These are phyloP conservation scores for Pocillopora grandis DNA, from an alignment of 92 coral and sea anemone genomes.

Conservation along the genomic window DNA sequence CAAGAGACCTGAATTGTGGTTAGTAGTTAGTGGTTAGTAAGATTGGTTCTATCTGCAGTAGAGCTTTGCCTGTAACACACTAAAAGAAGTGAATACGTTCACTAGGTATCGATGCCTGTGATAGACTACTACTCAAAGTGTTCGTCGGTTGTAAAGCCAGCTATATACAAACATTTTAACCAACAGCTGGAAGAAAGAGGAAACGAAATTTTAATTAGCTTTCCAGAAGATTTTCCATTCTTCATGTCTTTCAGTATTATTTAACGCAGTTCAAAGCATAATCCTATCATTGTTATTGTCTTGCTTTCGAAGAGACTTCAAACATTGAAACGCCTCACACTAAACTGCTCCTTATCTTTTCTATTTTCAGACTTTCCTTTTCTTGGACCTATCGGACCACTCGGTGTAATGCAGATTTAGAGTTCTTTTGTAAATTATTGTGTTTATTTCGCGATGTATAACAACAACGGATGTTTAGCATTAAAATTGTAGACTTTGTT, in stretches of 20 bases:
- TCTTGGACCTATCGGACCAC: background rate
- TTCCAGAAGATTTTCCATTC: no score
- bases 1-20: conserved; percentile 32
- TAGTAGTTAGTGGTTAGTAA: background rate
- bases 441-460: conserved; percentile 1
- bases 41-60: no score
- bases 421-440: conserved; percentile 7
- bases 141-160: no score
- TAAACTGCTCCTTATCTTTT: background rate
- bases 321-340: background rate
- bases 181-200: no score
- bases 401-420: conserved; percentile 1
- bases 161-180: no score
- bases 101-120: no score
- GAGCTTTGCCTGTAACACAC: background rate
- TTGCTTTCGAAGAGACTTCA: background rate
- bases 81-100: background rate
- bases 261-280: no score
- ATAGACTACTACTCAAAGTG: no score
- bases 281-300: background rate
- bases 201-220: no score
- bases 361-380: background rate
- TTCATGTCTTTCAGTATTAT: no score
- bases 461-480: conserved; percentile 1
- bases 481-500: conserved; percentile 1